Evolutionary conservation across 2,888 invertebrate genomes (phyloP), one percentile per base, ranked within the genome.

Genomic region (Julus scanicus): DNA sequence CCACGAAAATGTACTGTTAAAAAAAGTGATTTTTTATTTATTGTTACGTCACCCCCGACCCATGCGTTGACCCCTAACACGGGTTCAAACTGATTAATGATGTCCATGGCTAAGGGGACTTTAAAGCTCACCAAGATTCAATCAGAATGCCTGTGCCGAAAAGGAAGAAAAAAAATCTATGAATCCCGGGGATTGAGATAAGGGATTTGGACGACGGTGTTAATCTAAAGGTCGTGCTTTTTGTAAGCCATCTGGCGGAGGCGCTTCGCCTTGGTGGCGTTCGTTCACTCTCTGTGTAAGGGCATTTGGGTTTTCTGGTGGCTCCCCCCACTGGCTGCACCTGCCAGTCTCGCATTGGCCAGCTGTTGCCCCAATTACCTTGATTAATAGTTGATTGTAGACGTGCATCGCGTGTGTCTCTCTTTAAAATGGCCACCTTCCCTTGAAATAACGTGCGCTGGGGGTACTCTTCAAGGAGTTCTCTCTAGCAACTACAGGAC

Each of bases 331-430:
- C n/a, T 20, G 44, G 85, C 48, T 49, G 85, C 88, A 88, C 88
- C 88, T 88, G 88, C 88, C 88, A 84, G 11, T 88, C 49, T 84
- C 84, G 49, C 84, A 84, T 83, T 84, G 88, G 88, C 88, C 88
- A 88, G 88, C 88, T 88, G 88, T 88, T 88, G 44, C 84, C 88
- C 84, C 88, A 88, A 88, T 88, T 88, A 88, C 88, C 88, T 88
- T 88, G 88, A 88, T 88, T 88, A 88, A 84, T 83, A 84, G 84
- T 84, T 83, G 40, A 53, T 88, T 37, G 88, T 53, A 53, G 44
- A 84, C 88, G 88, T 8, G 37, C 40, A 40, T 84, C 48, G 48
- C 84, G 48, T 84, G 40, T 84, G 37, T 84, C 40, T 39, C n/a
- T 71, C 63, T 17, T 53, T 63, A 29, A 71, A 71, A 71, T 71